Percentiles rank a stretch among this genome's conserved stretches.
phyloP scores from a whole-genome alignment of 2,797 vertebrate species.

The Neosalanx taihuensis region DNA sequence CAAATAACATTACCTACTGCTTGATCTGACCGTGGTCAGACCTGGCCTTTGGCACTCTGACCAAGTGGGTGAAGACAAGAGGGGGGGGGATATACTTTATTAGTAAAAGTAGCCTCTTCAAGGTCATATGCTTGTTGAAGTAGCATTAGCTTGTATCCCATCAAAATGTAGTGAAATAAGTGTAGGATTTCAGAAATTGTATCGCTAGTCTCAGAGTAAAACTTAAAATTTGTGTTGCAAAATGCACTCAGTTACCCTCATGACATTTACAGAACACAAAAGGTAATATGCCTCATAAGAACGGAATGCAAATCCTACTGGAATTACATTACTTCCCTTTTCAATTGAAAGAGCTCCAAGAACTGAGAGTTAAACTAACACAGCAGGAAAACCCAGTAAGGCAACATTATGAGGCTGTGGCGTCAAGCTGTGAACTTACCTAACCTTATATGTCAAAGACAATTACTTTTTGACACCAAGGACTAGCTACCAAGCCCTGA shows the following conservation, averaged over 20 bases:
- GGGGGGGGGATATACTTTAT: constrained; percentile 40
- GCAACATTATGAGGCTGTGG: not conserved
- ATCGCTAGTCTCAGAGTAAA: not conserved
- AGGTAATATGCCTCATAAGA: not conserved
- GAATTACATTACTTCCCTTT: not conserved
- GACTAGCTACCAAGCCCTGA: not conserved
- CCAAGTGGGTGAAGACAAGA: constrained; percentile 17
- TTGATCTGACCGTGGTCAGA: constrained; percentile 25
- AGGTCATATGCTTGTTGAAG: constrained; percentile 20
- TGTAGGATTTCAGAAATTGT: not conserved
- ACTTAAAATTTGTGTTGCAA: not conserved
- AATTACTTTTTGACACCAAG: not conserved
- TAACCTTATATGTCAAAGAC: not conserved
- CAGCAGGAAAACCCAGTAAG: constrained; percentile 1
- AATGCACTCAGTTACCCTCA: not conserved
- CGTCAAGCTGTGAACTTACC: not conserved
- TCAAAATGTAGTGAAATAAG: not conserved
- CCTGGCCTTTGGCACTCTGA: too few relatives aligned
- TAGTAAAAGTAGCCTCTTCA: constrained; percentile 46
- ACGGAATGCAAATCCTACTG: not conserved
- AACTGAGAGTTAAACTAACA: not conserved
- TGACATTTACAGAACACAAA: not conserved
- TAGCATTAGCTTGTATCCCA: constrained; percentile 45
- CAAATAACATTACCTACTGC: constrained; percentile 45
- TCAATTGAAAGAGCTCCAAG: not conserved